Conservation (phyloP, 1,140 invertebrate genomes). For the Bombus impatiens region DNA sequence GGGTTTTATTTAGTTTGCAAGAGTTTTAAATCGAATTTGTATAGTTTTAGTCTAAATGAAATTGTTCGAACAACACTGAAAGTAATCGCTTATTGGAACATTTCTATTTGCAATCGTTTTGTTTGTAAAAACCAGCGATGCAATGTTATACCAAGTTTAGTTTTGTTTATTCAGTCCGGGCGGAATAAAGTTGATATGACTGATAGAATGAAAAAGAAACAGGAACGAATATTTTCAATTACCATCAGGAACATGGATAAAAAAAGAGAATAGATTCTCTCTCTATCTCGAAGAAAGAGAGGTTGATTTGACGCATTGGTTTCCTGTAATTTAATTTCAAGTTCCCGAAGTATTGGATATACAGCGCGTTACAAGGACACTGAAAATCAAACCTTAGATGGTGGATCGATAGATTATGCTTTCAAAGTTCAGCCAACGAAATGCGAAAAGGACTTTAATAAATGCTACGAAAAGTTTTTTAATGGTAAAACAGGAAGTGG, state of each 20-base stretch:
- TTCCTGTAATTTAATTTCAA: constrained; percentile 13
- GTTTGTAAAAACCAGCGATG: not conserved
- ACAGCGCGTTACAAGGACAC: not conserved
- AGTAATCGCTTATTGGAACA: constrained; percentile 1
- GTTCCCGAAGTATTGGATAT: too few species aligned
- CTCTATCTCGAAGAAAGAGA: too few species aligned
- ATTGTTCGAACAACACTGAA: not conserved
- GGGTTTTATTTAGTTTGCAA: not conserved
- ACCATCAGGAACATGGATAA: not conserved
- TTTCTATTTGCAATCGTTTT: not conserved
- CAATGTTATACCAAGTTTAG: not conserved
- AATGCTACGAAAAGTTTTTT: not conserved
- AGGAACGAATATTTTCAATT: constrained; percentile 8
- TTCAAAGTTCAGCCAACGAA: not conserved
- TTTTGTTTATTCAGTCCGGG: not conserved
- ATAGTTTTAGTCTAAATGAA: not conserved
- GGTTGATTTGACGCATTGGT: not conserved
- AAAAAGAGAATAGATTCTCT: not conserved
- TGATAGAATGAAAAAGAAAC: not conserved
- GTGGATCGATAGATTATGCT: not conserved
- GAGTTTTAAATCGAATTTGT: not conserved
- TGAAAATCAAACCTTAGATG: not conserved
- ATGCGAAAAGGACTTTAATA: constrained; percentile 2
- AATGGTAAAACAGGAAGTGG: not conserved
- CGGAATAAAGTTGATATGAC: not conserved